Evolutionary conservation across 2,888 invertebrate species (phyloP).

Genomic region (Tenthredo notha): DNA sequence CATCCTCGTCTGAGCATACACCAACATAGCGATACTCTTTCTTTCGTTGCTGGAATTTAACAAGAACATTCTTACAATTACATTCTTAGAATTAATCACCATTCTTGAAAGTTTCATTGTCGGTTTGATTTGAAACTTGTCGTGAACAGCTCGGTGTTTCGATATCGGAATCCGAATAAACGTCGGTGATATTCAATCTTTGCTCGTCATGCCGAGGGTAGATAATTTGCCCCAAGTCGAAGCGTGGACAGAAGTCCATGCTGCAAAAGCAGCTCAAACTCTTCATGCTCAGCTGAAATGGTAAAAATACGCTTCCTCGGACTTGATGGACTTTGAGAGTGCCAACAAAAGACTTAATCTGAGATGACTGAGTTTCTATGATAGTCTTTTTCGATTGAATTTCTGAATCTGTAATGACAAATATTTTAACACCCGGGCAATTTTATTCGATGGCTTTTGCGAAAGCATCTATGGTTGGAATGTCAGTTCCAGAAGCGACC

Average conservation of each 20-base stretch:
- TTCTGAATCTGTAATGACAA: too few relatives aligned
- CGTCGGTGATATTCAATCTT: neutral
- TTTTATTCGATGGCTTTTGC: too few relatives aligned
- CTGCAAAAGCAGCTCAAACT: slow-evolving; percentile 64
- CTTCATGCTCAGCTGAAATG: slow-evolving; percentile 61
- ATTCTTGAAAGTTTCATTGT: slow-evolving; percentile 30
- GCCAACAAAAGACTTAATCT: slow-evolving; percentile 61
- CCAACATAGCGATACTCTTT: slow-evolving; percentile 60
- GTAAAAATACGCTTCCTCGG: slow-evolving; percentile 58
- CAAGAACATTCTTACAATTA: too few relatives aligned
- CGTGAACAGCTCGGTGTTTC: neutral
- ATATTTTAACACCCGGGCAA: too few relatives aligned
- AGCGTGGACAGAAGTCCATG: neutral
- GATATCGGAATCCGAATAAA: neutral
- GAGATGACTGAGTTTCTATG: too few relatives aligned
- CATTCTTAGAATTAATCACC: too few relatives aligned
- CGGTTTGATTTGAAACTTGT: neutral
- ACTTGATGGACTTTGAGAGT: slow-evolving; percentile 64
- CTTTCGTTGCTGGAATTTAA: slow-evolving; percentile 56
- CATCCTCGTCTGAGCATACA: slow-evolving; percentile 57
- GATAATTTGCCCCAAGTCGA: neutral
- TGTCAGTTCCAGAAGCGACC: too few relatives aligned
- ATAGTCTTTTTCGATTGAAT: too few relatives aligned
- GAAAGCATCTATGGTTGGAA: too few relatives aligned
- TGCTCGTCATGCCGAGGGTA: neutral